Percentiles rank a stretch among this genome's conserved stretches.
phyloP scores from a whole-genome alignment of 1,140 invertebrate species.

The Drosophila oshimai region DNA sequence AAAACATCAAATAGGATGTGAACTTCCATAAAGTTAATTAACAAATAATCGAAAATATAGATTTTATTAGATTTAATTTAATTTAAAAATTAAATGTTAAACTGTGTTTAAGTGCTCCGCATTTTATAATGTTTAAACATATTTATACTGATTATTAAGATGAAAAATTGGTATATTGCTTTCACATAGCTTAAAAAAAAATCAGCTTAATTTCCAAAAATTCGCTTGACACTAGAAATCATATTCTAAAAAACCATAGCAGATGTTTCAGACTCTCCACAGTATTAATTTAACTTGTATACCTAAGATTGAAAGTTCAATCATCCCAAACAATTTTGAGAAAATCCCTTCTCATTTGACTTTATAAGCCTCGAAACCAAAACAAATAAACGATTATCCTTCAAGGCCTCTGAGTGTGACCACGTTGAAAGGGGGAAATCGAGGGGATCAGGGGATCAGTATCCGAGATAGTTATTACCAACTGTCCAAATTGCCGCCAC shows the following conservation, averaged over 20 bases:
- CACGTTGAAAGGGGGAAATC: background rate
- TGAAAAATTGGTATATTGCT: too few relatives aligned
- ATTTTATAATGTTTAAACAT: too few relatives aligned
- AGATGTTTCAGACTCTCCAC: conserved; percentile 4
- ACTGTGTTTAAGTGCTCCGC: too few relatives aligned
- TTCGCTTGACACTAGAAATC: too few relatives aligned
- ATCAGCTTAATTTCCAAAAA: too few relatives aligned
- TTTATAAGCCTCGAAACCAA: conserved; percentile 44
- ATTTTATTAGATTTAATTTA: too few relatives aligned
- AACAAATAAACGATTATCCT: conserved; percentile 67
- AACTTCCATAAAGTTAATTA: too few relatives aligned
- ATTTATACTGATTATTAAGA: too few relatives aligned
- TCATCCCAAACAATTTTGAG: conserved; percentile 3
- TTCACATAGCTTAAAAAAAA: too few relatives aligned
- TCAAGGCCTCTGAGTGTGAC: conserved; percentile 6
- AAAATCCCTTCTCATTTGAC: conserved; percentile 37
- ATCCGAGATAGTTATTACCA: conserved; percentile 57
- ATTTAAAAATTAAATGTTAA: background rate
- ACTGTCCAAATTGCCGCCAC: conserved; percentile 69
- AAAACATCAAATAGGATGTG: too few relatives aligned
- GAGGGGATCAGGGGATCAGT: conserved; percentile 15
- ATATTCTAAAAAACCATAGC: background rate
- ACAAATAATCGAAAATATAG: too few relatives aligned
- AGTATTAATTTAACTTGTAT: background rate
- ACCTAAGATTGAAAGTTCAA: background rate